These are phyloP conservation scores for Hyposoter dolosus DNA, from an alignment of 2,888 invertebrate genomes.

Conservation along the genomic window DNA sequence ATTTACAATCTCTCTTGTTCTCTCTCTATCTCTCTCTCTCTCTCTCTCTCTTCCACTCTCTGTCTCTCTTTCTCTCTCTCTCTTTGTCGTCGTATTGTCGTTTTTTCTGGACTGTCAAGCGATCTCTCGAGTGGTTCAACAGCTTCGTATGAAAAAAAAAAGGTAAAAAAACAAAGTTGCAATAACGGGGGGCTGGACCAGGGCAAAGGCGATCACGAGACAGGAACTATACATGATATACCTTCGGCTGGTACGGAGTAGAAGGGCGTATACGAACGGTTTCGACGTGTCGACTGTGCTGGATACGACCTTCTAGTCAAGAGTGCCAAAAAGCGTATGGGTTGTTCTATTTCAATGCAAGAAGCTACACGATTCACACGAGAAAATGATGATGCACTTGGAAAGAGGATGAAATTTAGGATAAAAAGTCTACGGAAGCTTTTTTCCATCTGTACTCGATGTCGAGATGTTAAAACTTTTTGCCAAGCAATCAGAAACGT, in stretches of 20 bases:
- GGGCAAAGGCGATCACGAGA: slow-evolving; percentile 42
- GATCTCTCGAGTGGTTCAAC: slow-evolving; percentile 29
- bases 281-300: neutral
- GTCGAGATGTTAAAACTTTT: neutral
- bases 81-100: slow-evolving; percentile 37
- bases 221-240: slow-evolving; percentile 3
- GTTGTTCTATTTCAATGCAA: neutral
- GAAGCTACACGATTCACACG: neutral
- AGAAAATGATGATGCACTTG: neutral
- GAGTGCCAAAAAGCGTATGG: neutral
- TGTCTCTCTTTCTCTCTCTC: slow-evolving; percentile 37
- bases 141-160: slow-evolving; percentile 8
- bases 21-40: slow-evolving; percentile 40
- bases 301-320: slow-evolving; percentile 5
- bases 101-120: slow-evolving; percentile 42
- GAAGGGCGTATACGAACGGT: neutral
- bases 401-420: neutral
- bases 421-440: neutral
- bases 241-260: neutral
- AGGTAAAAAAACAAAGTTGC: slow-evolving; percentile 40
- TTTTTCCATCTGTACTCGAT: neutral
- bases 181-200: slow-evolving; percentile 48
- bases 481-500: neutral
- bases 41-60: slow-evolving; percentile 30
- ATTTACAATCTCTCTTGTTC: slow-evolving; percentile 66